A percentile compares a stretch with the other conserved stretches of the same genome.
phyloP scores from a whole-genome alignment of 2,113 vertebrate species.

The Nothoprocta pentlandii region DNA sequence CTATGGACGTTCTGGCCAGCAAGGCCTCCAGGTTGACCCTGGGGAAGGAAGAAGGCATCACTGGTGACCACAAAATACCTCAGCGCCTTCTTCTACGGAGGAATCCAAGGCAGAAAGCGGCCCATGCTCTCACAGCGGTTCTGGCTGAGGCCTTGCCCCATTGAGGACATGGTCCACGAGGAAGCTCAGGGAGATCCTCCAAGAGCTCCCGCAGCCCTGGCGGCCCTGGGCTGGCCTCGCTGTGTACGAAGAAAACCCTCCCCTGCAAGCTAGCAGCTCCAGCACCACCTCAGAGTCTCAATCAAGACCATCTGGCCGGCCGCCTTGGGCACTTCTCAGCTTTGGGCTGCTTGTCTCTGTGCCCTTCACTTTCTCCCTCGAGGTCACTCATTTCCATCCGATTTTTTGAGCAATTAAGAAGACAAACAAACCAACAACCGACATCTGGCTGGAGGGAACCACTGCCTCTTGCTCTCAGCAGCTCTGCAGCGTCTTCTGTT shows the following conservation, averaged over 20 bases:
- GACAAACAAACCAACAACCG: neutral
- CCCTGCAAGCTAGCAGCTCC: neutral
- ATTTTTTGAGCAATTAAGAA: neutral
- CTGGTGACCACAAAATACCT: neutral
- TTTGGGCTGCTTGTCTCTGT: neutral
- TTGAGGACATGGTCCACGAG: neutral
- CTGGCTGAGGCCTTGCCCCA: neutral
- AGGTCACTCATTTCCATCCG: neutral
- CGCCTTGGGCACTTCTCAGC: neutral
- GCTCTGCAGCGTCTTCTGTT: neutral
- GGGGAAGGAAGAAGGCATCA: neutral
- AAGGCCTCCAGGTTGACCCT: neutral
- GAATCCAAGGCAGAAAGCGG: neutral
- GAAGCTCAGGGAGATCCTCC: neutral
- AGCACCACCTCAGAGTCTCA: neutral
- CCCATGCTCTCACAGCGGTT: neutral
- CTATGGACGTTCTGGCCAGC: rapidly evolving
- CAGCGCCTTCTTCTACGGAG: neutral
- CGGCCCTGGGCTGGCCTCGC: neutral
- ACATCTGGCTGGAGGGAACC: neutral
- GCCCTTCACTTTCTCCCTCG: neutral
- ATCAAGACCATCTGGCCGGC: neutral
- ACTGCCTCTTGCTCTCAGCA: too few species aligned
- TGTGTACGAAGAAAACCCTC: neutral
- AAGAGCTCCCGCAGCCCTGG: neutral